These are phyloP conservation scores for Oncorhynchus mykiss DNA, from an alignment of 2,113 vertebrate genomes.

Conservation along the genomic window DNA sequence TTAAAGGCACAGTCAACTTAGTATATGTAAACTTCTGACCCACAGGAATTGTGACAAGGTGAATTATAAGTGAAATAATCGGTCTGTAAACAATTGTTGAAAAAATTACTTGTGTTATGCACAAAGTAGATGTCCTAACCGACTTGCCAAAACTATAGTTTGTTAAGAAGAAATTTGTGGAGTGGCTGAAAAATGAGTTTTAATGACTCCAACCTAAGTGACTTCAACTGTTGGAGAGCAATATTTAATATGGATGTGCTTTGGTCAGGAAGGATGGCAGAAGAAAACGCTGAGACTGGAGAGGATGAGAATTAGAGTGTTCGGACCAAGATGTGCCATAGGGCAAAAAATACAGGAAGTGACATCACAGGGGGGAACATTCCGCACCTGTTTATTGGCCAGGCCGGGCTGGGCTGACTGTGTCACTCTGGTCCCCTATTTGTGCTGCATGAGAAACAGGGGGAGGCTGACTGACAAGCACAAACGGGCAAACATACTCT, in stretches of 20 bases:
- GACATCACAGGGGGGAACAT: conserved; percentile 23
- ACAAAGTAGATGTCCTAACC: too few relatives aligned
- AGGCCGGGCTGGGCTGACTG: conserved; percentile 9
- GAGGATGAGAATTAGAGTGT: conserved; percentile 1
- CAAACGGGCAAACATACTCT: conserved; percentile 47
- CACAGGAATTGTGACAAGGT: too few relatives aligned
- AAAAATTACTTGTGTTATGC: too few relatives aligned
- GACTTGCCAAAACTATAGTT: too few relatives aligned
- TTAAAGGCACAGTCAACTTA: too few relatives aligned
- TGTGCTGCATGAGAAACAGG: conserved; percentile 32
- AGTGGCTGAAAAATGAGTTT: too few relatives aligned
- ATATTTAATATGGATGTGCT: neutral
- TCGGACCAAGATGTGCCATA: neutral
- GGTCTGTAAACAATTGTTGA: too few relatives aligned
- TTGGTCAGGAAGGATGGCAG: neutral
- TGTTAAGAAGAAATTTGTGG: too few relatives aligned
- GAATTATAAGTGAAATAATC: too few relatives aligned
- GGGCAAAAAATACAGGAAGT: conserved; percentile 25
- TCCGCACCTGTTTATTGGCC: conserved; percentile 24
- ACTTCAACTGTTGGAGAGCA: neutral
- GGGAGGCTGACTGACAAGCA: conserved; percentile 53
- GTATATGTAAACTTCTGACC: too few relatives aligned
- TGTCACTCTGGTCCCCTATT: conserved; percentile 15
- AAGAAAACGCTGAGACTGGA: neutral
- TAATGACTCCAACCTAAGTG: too few relatives aligned